Base-by-base conservation (phyloP, 1,140 invertebrate genomes). In the Chironomus striatipennis region DNA sequence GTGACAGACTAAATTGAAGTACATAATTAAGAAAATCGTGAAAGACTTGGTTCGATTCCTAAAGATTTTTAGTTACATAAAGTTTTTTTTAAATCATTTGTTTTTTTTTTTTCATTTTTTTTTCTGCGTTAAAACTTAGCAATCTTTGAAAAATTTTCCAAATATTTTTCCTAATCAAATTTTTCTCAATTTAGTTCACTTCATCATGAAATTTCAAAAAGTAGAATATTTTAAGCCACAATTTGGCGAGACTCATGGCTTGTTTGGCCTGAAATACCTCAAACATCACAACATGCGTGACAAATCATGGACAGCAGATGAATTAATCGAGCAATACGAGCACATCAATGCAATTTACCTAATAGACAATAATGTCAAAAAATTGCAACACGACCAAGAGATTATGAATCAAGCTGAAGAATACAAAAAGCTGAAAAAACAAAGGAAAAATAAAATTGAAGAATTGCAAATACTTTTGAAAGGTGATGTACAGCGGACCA, bases 231-330 rank as follows among this genome's bases (percentile, higher is more conserved):
- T 57, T 0, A 10, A 57, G 47, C 47, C 67, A 18, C 67, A 10
- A 70, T 18, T 18, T 70, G n/a, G 67, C 18, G 18, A 75, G 76
- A 21, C 77, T 21, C 81, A 82, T 75, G 81, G 80, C 9, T 75
- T 82, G 15, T 80, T 82, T 4, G 81, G 81, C 18, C 77, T 78
- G 43, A 75, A 78, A 10, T 79, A 74, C 77, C 77, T 82, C 10
- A 73, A 76, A 2, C 77, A 80, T 67, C 81, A 82, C 72, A 75
- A 80, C 73, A 78, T 82, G 76, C 76, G 79, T 0, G 80, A 81
- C 67, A 76, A 80, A 8, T 76, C 77, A 2, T 82, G 81, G 81
- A 77, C 79, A 0, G 77, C 79, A n/a, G 77, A 75, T 42, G 77
- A 79, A 0, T 64, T 80, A 47, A 80, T 77, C 2, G 79, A 81